Evolutionary conservation across 2,113 vertebrate species (phyloP).

Genomic region (Madoqua kirkii): DNA sequence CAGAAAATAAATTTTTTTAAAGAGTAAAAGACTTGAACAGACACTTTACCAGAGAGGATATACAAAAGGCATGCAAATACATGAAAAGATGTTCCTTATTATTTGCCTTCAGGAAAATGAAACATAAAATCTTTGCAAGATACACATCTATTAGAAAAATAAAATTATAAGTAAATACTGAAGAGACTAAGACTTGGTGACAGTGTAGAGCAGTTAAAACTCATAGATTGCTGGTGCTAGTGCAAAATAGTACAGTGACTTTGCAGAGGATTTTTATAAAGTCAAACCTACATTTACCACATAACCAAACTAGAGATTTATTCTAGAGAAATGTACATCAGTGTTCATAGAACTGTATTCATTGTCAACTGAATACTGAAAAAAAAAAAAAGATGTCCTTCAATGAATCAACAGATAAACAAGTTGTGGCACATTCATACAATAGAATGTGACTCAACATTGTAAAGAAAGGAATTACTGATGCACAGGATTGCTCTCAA

Average conservation of each 20-base stretch:
- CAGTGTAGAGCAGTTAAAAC: background rate
- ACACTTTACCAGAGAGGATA: background rate
- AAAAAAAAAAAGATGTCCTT: background rate
- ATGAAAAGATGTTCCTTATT: background rate
- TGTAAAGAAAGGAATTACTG: background rate
- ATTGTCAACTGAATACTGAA: background rate
- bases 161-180: background rate
- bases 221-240: background rate
- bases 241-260: background rate
- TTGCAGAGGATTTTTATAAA: background rate
- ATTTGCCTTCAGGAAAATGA: background rate
- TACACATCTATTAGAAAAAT: background rate
- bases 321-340: background rate
- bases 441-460: background rate
- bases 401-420: background rate
- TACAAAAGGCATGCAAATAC: background rate
- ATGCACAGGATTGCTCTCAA: background rate
- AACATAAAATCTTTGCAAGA: background rate
- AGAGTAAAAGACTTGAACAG: background rate
- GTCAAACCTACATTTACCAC: background rate
- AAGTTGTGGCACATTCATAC: background rate
- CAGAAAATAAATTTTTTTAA: background rate
- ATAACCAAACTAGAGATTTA: background rate
- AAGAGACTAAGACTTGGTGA: background rate
- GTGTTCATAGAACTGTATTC: background rate